Evolutionary conservation across 2,888 invertebrate species (phyloP).

Genomic region (Hetaerina titia): DNA sequence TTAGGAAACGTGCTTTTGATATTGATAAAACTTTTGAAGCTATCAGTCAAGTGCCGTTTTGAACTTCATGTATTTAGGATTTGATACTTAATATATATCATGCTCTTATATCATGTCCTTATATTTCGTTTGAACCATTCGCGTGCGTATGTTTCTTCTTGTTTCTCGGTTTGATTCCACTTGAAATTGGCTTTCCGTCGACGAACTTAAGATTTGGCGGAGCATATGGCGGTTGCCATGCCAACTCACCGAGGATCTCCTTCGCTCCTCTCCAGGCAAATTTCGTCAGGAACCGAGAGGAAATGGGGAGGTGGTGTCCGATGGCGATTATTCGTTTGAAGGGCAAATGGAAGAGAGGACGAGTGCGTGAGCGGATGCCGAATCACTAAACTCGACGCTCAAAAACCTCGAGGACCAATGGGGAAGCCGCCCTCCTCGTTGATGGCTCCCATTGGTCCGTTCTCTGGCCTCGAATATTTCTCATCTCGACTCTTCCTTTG

Average conservation of each 20-base stretch:
- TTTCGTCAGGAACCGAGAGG: background rate
- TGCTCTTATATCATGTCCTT: no score
- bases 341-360: background rate
- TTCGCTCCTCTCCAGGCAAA: background rate
- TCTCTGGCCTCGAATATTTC: background rate
- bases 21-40: no score
- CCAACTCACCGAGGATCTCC: background rate
- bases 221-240: background rate
- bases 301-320: background rate
- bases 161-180: no score
- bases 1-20: no score
- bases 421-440: background rate
- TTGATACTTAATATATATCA: no score
- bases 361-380: background rate
- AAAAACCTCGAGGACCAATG: background rate
- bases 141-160: no score
- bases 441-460: background rate
- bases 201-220: no score
- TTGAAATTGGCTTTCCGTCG: no score
- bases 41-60: no score
- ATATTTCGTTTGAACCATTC: no score
- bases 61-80: no score
- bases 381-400: background rate
- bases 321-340: background rate
- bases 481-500: background rate